A percentile compares a stretch with the other conserved stretches of the same genome.
Conservation (phyloP, 1,140 invertebrate species). For the Lucilia cuprina region DNA sequence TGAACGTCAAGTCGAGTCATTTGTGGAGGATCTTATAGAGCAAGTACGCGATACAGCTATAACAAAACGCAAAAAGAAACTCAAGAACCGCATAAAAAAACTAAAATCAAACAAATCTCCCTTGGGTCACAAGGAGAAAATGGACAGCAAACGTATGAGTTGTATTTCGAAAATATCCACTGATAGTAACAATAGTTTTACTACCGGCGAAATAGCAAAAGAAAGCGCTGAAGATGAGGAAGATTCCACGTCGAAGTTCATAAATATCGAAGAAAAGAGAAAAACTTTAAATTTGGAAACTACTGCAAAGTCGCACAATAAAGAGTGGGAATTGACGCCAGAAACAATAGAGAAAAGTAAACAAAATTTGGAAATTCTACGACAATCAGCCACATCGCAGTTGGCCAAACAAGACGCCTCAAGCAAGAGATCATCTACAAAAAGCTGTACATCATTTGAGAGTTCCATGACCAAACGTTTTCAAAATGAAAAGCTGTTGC, state of each 20-base stretch:
- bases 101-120: slow-evolving; percentile 27
- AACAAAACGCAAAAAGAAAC: slow-evolving; percentile 5
- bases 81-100: slow-evolving; percentile 10
- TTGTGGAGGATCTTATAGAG: slow-evolving; percentile 68
- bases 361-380: slow-evolving; percentile 58
- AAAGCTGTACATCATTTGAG: slow-evolving; percentile 48
- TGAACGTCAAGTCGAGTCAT: slow-evolving; percentile 62
- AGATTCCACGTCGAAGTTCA: slow-evolving; percentile 40
- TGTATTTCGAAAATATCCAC: slow-evolving; percentile 60
- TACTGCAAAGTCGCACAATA: slow-evolving; percentile 45
- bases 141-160: slow-evolving; percentile 57
- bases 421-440: slow-evolving; percentile 53
- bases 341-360: slow-evolving; percentile 59
- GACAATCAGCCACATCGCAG: slow-evolving; percentile 49
- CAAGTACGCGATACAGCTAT: slow-evolving; percentile 50
- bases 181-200: slow-evolving; percentile 55
- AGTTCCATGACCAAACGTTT: background rate
- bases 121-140: slow-evolving; percentile 15
- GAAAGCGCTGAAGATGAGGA: slow-evolving; percentile 39
- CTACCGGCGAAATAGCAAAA: slow-evolving; percentile 20
- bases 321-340: slow-evolving; percentile 47
- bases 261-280: slow-evolving; percentile 61
- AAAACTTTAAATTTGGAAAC: slow-evolving; percentile 56
- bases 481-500: slow-evolving; percentile 61
- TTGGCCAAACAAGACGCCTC: slow-evolving; percentile 41